Base-by-base conservation (phyloP, 2,888 invertebrate species). In the Euplexia lucipara region DNA sequence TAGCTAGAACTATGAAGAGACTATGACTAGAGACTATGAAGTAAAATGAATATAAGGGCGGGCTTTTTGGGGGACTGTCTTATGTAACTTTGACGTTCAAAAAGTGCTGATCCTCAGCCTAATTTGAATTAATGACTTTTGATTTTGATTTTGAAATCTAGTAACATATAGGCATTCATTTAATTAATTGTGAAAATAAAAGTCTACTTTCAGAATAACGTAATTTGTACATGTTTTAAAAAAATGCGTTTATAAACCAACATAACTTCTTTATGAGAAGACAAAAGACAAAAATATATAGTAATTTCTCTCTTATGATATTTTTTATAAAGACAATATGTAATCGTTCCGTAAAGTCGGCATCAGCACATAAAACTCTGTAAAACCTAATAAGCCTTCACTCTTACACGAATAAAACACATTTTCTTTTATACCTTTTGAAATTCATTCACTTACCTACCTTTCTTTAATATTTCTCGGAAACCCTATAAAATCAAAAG, bases 401-500 rank as follows among this genome's bases (percentile, higher is more conserved):
- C 35, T 18, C 58, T 61, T 54, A 44, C 51, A 39, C 48, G n/a
- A 70, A 67, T 59, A 70, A 66, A 56, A 65, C 32, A 30, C 18
- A 39, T 41, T 3, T 48, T 30, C 20, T 26, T 64, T 73, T 41
- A 52, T 68, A 52, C 56, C 52, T 76, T 66, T 76, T 62, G 26
- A 80, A 77, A 65, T 60, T 48, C 53, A 61, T 66, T 68, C 42
- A 44, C 39, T 61, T 49, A 34, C 22, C 26, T 44, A 49, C 26
- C n/a, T 44, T 51, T 47, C 45, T 42, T 65, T 54, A 68, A 76
- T 54, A 57, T 80, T 61, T 41, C 22, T 35, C n/a, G 39, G 42
- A 68, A 68, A 65, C 59, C 47, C 34, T 49, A 67, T 35, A 56
- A 65, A 62, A 57, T 78, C 54, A 64, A 67, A 69, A 69, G 53